Evolutionary conservation across 2,888 invertebrate genomes (phyloP).

Genomic region (Lycia hirtaria): DNA sequence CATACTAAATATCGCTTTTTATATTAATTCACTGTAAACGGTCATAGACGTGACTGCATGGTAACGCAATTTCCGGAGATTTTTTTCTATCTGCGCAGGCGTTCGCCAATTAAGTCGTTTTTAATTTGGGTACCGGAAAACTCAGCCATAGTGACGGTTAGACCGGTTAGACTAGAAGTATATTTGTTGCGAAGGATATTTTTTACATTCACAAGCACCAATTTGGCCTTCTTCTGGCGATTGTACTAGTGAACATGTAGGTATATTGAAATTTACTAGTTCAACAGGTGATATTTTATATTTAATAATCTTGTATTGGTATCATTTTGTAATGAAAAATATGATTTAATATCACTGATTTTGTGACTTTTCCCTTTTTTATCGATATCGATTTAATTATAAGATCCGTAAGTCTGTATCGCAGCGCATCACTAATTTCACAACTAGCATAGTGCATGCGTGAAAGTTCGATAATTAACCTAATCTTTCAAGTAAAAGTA

Average conservation of each 20-base stretch:
- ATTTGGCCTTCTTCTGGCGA: slow-evolving; percentile 58
- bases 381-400: too few relatives aligned
- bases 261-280: slow-evolving; percentile 49
- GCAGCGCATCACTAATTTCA: neutral
- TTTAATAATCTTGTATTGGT: slow-evolving; percentile 45
- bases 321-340: slow-evolving; percentile 6
- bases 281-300: slow-evolving; percentile 56
- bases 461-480: too few relatives aligned
- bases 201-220: slow-evolving; percentile 58
- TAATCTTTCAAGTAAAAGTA: too few relatives aligned
- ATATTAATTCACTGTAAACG: slow-evolving; percentile 24
- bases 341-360: too few relatives aligned
- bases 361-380: too few relatives aligned
- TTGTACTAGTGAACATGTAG: slow-evolving; percentile 42
- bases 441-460: too few relatives aligned
- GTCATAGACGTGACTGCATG: slow-evolving; percentile 46
- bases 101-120: slow-evolving; percentile 59
- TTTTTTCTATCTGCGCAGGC: slow-evolving; percentile 49
- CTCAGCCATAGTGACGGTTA: slow-evolving; percentile 59
- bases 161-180: slow-evolving; percentile 61
- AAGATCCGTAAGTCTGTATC: too few relatives aligned
- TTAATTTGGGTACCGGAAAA: slow-evolving; percentile 65
- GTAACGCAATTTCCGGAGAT: slow-evolving; percentile 67
- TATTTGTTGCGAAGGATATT: slow-evolving; percentile 61
- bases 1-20: slow-evolving; percentile 13